Conservation (phyloP, 2,797 vertebrate genomes). For the Lateolabrax maculatus region DNA sequence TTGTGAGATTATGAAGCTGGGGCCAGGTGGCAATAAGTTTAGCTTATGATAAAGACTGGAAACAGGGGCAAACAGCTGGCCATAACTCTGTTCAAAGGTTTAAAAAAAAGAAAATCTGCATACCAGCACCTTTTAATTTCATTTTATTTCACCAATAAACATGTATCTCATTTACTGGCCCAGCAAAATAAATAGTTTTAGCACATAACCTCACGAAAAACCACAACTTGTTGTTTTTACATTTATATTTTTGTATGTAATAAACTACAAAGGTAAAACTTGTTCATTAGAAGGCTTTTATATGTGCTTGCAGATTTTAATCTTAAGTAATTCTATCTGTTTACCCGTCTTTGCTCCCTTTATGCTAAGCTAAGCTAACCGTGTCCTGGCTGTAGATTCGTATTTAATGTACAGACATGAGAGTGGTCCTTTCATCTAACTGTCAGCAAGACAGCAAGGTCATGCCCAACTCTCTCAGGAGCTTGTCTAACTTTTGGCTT, state of each 20-base stretch:
- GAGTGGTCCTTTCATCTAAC: not conserved
- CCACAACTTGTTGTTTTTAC: not conserved
- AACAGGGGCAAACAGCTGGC: not conserved
- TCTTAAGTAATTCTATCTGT: not conserved
- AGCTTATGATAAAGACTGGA: not conserved
- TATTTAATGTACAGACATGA: not conserved
- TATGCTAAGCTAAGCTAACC: not conserved
- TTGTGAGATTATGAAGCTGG: not conserved
- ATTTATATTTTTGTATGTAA: not conserved
- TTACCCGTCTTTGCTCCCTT: not conserved
- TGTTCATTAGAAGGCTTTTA: not conserved
- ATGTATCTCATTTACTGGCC: too few relatives aligned
- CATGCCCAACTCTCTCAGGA: not conserved
- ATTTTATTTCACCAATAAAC: too few relatives aligned
- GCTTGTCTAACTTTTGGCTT: conserved; percentile 36
- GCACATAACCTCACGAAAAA: too few relatives aligned
- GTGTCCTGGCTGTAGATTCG: not conserved
- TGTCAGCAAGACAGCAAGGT: not conserved
- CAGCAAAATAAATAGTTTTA: too few relatives aligned
- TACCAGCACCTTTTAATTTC: too few relatives aligned
- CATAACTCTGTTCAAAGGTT: too few relatives aligned
- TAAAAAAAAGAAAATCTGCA: too few relatives aligned
- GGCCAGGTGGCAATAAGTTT: not conserved
- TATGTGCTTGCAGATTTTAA: not conserved
- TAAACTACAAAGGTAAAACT: not conserved